A percentile compares a stretch with the other conserved stretches of the same genome.
Conservation (phyloP, 2,113 vertebrate species). For the Brachyistius frenatus region DNA sequence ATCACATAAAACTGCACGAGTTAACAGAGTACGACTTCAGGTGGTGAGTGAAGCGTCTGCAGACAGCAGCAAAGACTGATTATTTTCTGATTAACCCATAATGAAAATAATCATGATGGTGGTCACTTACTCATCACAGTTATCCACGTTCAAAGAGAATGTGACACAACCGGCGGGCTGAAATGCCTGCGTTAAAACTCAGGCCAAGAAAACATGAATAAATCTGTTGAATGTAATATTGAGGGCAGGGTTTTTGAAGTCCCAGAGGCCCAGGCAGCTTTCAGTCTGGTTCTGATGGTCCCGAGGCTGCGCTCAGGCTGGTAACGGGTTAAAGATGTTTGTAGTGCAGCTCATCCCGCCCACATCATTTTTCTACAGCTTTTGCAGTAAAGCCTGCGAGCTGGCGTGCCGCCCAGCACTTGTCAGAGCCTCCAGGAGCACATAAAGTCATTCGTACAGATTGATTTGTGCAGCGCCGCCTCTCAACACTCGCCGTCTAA, state of each 20-base stretch:
- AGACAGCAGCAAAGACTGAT: too few relatives aligned
- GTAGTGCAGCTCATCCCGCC: slow-evolving; percentile 41
- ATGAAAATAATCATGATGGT: too few relatives aligned
- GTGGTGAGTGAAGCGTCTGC: too few relatives aligned
- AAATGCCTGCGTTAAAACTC: neutral
- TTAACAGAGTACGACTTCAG: too few relatives aligned
- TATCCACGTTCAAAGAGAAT: too few relatives aligned
- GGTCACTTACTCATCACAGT: too few relatives aligned
- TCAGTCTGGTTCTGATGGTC: neutral
- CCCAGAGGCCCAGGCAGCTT: slow-evolving; percentile 5
- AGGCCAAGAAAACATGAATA: neutral
- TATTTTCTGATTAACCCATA: too few relatives aligned
- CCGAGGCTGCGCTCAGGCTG: slow-evolving; percentile 26
- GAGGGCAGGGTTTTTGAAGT: neutral
- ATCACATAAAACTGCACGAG: too few relatives aligned
- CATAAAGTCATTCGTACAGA: slow-evolving; percentile 55
- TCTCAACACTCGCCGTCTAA: slow-evolving; percentile 15
- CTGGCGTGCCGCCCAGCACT: slow-evolving; percentile 61
- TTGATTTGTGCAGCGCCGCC: slow-evolving; percentile 57
- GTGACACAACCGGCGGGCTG: too few relatives aligned
- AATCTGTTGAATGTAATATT: neutral
- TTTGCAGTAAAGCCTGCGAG: slow-evolving; percentile 43
- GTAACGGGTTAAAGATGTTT: slow-evolving; percentile 46
- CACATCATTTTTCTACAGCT: slow-evolving; percentile 19
- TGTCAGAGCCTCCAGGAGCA: slow-evolving; percentile 59